A percentile compares a stretch with the other conserved stretches of the same genome.
Evolutionary conservation across 1,140 invertebrate genomes (phyloP).

Genomic region (Portunus trituberculatus): DNA sequence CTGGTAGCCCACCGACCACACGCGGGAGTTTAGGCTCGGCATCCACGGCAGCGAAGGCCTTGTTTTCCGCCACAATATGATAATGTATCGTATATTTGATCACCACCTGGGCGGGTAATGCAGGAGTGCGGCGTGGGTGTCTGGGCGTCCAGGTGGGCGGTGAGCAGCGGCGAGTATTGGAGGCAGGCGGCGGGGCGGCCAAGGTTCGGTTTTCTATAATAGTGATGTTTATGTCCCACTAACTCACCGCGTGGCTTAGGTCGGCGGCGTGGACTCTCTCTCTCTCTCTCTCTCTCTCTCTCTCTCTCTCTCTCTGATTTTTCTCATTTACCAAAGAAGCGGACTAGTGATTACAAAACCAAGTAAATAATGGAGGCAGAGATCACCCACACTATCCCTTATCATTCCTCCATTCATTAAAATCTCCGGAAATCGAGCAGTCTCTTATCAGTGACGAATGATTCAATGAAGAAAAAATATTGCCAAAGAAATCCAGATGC

Average conservation of each 20-base stretch:
- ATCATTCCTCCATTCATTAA: too few relatives aligned
- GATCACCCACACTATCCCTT: too few relatives aligned
- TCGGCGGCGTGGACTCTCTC: neutral
- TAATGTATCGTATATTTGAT: slow-evolving; percentile 16
- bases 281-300: slow-evolving; percentile 20
- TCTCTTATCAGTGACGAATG: too few relatives aligned
- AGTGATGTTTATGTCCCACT: slow-evolving; percentile 45
- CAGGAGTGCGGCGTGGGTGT: neutral
- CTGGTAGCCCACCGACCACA: neutral
- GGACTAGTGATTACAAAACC: too few relatives aligned
- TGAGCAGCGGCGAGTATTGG: slow-evolving; percentile 32
- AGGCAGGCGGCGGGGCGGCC: neutral
- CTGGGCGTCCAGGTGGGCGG: neutral
- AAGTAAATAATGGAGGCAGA: too few relatives aligned
- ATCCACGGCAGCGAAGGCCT: neutral
- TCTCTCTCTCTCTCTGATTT: slow-evolving; percentile 10
- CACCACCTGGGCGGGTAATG: neutral
- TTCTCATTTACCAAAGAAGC: neutral
- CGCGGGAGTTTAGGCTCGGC: neutral
- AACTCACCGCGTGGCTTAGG: slow-evolving; percentile 29
- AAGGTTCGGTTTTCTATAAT: slow-evolving; percentile 56
- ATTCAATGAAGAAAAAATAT: neutral
- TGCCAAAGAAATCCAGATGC: neutral
- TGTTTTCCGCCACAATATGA: neutral
- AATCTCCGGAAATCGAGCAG: too few relatives aligned